These are phyloP conservation scores for Columba guinea DNA, from an alignment of 2,797 vertebrate genomes.

Conservation along the genomic window DNA sequence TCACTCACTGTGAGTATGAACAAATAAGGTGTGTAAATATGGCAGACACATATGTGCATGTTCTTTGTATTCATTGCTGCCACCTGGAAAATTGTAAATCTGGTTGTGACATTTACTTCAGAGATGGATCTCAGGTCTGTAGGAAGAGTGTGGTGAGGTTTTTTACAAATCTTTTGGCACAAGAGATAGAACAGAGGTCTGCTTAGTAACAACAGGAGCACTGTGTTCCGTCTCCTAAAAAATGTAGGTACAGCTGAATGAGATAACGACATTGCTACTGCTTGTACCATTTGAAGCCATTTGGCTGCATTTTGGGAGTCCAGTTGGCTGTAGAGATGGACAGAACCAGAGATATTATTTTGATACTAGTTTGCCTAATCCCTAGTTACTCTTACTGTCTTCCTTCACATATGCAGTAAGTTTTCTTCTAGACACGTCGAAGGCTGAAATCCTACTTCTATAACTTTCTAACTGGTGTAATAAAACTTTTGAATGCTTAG, in stretches of 20 bases:
- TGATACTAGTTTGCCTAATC: neutral
- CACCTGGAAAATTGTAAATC: neutral
- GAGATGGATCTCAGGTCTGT: neutral
- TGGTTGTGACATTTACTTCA: neutral
- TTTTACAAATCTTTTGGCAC: neutral
- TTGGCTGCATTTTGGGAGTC: neutral
- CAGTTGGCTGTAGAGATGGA: neutral
- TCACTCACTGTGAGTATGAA: neutral
- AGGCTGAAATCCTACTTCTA: neutral
- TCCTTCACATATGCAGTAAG: neutral
- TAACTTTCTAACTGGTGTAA: neutral
- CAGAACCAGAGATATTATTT: neutral
- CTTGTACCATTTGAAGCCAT: rapidly evolving
- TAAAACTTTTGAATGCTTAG: conserved; percentile 26
- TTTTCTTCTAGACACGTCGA: neutral
- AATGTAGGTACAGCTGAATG: rapidly evolving
- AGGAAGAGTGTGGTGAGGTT: neutral
- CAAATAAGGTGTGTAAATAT: neutral
- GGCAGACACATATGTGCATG: rapidly evolving
- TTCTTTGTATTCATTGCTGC: neutral
- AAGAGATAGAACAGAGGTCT: neutral
- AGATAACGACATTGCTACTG: neutral
- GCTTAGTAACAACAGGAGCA: rapidly evolving
- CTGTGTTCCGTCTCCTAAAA: neutral
- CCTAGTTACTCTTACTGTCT: neutral